phyloP scores from a whole-genome alignment of 2,113 vertebrate genomes.

The Mormoops blainvillei region DNA sequence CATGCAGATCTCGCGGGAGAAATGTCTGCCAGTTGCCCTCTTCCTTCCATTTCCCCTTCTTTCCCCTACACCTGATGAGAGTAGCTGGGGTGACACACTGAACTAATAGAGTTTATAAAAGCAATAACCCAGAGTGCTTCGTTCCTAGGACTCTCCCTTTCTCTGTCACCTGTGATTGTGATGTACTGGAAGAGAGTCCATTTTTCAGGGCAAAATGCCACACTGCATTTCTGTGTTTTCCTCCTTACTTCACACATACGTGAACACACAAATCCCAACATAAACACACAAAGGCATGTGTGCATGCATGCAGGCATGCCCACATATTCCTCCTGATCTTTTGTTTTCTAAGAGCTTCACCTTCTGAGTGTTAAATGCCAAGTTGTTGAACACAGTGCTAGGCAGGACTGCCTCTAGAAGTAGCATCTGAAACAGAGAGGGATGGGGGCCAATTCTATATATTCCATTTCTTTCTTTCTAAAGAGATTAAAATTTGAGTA shows the following conservation, averaged over 20 bases:
- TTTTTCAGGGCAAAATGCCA: not conserved
- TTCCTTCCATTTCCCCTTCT: not conserved
- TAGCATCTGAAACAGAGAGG: not conserved
- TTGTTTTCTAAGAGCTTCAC: not conserved
- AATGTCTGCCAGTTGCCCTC: not conserved
- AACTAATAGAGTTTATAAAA: not conserved
- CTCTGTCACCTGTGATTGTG: not conserved
- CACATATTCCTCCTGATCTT: not conserved
- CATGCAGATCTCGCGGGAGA: not conserved
- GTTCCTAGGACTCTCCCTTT: not conserved
- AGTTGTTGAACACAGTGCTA: not conserved
- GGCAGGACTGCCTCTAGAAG: not conserved
- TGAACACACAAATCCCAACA: not conserved
- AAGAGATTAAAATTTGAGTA: not conserved
- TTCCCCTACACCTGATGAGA: not conserved
- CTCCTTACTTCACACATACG: not conserved
- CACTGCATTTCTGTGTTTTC: not conserved
- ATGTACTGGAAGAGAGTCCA: not conserved
- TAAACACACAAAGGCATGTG: not conserved
- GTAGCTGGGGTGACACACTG: not conserved
- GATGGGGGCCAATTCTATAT: not conserved
- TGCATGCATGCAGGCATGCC: not conserved
- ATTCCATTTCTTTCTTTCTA: not conserved
- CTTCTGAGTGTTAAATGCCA: not conserved
- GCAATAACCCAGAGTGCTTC: not conserved